Conservation (phyloP, 2,113 vertebrate species). For the Misgurnus mizolepis region DNA sequence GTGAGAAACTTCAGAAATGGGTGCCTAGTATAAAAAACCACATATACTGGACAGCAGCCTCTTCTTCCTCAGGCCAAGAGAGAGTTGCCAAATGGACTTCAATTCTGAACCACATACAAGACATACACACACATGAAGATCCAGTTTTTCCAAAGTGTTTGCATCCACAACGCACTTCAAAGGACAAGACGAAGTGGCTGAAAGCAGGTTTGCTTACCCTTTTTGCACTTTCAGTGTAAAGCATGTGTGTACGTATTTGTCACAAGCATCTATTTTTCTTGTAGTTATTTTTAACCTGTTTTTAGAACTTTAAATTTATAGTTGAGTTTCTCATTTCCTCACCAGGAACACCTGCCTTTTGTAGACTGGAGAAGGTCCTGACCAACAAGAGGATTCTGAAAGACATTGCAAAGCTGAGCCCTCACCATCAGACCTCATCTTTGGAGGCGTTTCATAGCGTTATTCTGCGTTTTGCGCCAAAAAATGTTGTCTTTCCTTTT, state of each 20-base stretch:
- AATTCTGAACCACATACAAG: background rate
- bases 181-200: background rate
- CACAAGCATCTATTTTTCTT: background rate
- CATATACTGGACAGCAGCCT: no score
- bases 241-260: background rate
- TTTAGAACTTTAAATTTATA: no score
- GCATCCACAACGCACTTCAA: background rate
- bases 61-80: background rate
- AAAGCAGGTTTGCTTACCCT: background rate
- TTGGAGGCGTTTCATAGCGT: no score
- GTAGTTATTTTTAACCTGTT: no score
- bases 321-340: background rate
- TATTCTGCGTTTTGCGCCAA: no score
- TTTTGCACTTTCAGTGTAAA: background rate
- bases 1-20: no score
- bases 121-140: slow-evolving; percentile 5
- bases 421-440: background rate
- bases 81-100: background rate
- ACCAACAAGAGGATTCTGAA: slow-evolving; percentile 13
- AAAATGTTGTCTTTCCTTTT: no score
- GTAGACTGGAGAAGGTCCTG: background rate
- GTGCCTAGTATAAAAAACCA: no score
- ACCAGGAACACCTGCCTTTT: background rate
- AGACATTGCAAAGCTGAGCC: background rate
- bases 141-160: background rate